Conservation (phyloP, 1,140 invertebrate genomes). For the Solen grandis region DNA sequence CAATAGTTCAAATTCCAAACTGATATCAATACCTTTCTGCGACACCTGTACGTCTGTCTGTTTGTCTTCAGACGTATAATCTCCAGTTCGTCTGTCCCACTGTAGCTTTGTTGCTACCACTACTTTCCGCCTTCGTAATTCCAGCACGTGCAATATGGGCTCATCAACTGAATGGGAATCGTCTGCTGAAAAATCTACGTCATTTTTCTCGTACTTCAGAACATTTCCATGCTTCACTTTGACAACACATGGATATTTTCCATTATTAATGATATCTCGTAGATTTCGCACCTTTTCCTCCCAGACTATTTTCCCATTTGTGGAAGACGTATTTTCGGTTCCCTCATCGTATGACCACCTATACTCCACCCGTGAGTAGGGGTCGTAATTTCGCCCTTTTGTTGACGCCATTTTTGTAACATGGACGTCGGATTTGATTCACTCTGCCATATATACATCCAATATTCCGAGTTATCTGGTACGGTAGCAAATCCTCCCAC, state of each 20-base stretch:
- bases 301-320: no score
- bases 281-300: constrained; percentile 36
- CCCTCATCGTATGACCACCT: no score
- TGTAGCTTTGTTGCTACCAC: constrained; percentile 27
- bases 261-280: constrained; percentile 22
- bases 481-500: no score
- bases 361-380: no score
- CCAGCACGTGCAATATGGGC: constrained; percentile 31
- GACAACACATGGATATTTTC: constrained; percentile 51
- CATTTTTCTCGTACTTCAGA: not conserved
- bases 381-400: no score
- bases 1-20: no score
- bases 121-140: constrained; percentile 37
- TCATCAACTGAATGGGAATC: not conserved
- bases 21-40: constrained; percentile 38
- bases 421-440: no score
- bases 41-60: constrained; percentile 25
- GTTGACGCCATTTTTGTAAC: no score
- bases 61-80: constrained; percentile 30
- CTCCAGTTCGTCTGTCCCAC: constrained; percentile 40
- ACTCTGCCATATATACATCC: no score
- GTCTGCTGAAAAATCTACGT: no score
- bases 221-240: constrained; percentile 31
- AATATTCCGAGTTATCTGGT: no score
- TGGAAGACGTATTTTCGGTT: no score